These are phyloP conservation scores for Hyalella azteca DNA, from an alignment of 2,888 invertebrate species.

Conservation along the genomic window DNA sequence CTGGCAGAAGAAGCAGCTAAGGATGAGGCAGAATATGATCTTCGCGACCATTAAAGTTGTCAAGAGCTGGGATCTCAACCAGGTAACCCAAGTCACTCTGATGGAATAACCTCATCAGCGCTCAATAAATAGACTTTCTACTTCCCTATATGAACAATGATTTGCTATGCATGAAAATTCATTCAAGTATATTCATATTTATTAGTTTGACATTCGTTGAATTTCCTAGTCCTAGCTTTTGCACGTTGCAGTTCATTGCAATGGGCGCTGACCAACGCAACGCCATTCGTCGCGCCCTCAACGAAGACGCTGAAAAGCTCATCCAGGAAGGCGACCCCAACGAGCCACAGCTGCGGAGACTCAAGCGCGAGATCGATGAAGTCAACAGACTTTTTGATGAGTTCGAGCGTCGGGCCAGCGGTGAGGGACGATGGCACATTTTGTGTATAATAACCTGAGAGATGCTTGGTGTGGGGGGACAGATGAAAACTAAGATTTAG, in stretches of 20 bases:
- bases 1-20: constrained; percentile 94
- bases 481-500: no score
- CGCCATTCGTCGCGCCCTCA: constrained; percentile 89
- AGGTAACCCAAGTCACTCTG: no score
- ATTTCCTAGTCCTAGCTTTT: no score
- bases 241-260: constrained; percentile 84
- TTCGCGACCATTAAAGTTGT: constrained; percentile 98
- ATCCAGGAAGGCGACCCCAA: constrained; percentile 94
- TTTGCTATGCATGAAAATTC: no score
- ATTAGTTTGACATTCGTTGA: no score
- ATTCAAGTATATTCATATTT: no score
- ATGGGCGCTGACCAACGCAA: constrained; percentile 96
- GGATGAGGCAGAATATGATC: constrained; percentile 96
- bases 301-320: constrained; percentile 96
- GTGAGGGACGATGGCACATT: constrained; percentile 52
- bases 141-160: no score
- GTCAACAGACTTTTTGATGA: constrained; percentile 93
- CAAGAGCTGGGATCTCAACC: constrained; percentile 80
- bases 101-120: no score
- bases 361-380: constrained; percentile 91
- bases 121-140: neutral
- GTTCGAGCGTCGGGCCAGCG: constrained; percentile 78
- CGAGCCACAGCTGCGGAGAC: constrained; percentile 86
- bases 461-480: no score
- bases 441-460: no score